phyloP scores from a whole-genome alignment of 2,113 vertebrate species.

The Echinops telfairi region DNA sequence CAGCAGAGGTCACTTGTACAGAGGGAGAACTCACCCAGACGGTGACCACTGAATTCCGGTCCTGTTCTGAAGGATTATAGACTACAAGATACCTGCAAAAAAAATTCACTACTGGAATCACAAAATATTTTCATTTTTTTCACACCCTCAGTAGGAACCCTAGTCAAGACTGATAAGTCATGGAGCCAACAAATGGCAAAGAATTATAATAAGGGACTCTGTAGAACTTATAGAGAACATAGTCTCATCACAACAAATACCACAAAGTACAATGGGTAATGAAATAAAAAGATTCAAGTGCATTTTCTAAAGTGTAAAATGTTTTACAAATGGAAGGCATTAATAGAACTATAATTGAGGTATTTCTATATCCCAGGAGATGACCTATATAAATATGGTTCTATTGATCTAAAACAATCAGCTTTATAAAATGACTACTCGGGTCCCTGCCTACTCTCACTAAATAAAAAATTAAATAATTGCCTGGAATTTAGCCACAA shows the following conservation, averaged over 20 bases:
- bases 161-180: background rate
- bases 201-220: background rate
- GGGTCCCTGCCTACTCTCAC: background rate
- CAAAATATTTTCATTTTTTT: background rate
- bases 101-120: background rate
- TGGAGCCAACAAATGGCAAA: background rate
- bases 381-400: background rate
- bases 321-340: background rate
- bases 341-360: background rate
- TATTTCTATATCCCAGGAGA: background rate
- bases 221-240: slow-evolving; percentile 63
- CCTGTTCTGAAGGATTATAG: slow-evolving; percentile 93
- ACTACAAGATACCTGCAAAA: slow-evolving; percentile 91
- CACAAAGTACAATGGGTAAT: background rate
- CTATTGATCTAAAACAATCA: slow-evolving; percentile 42
- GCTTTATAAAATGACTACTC: background rate
- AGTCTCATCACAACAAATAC: background rate
- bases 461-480: slow-evolving; percentile 4
- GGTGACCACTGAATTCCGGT: slow-evolving; percentile 88
- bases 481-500: slow-evolving; percentile 36
- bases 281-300: background rate
- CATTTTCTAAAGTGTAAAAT: slow-evolving; percentile 17
- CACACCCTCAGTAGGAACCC: background rate
- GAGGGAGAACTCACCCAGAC: slow-evolving; percentile 88
- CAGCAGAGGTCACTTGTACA: slow-evolving; percentile 87